A percentile compares a stretch with the other conserved stretches of the same genome.
Evolutionary conservation across 2,888 invertebrate genomes (phyloP).

Genomic region (Chouioia cunea): DNA sequence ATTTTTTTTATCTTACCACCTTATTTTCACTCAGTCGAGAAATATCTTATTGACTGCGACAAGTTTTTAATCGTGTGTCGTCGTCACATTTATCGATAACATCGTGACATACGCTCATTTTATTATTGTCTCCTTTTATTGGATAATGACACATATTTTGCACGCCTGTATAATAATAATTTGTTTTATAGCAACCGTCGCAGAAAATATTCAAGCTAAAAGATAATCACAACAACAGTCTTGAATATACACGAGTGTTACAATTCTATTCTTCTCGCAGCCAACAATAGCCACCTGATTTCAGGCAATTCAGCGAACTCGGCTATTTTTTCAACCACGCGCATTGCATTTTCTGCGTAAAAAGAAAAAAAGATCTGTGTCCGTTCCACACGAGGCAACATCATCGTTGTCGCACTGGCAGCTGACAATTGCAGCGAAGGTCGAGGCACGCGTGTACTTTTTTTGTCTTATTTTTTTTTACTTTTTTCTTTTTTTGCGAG

Average conservation of each 20-base stretch:
- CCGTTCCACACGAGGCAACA: constrained; percentile 36
- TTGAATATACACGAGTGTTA: constrained; percentile 19
- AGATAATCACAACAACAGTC: too few species aligned
- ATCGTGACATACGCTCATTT: too few species aligned
- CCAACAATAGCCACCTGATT: constrained; percentile 42
- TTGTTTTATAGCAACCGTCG: too few species aligned
- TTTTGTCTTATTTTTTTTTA: neutral
- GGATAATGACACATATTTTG: too few species aligned
- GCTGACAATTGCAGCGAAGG: constrained; percentile 44
- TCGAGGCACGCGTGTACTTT: constrained; percentile 17
- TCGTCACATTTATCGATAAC: too few species aligned
- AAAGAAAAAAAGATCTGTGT: neutral
- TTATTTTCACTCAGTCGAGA: too few species aligned
- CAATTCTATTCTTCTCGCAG: constrained; percentile 32
- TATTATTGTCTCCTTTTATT: too few species aligned
- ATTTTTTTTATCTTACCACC: too few species aligned
- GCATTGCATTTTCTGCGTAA: neutral
- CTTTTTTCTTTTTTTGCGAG: neutral
- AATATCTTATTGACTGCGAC: too few species aligned
- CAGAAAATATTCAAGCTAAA: too few species aligned
- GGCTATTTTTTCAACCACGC: constrained; percentile 13
- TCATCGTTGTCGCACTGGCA: constrained; percentile 28
- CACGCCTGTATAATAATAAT: too few species aligned
- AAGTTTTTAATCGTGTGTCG: too few species aligned
- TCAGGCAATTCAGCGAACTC: constrained; percentile 41